Evolutionary conservation across 1,140 invertebrate species (phyloP).

Genomic region (Solenopsis invicta): DNA sequence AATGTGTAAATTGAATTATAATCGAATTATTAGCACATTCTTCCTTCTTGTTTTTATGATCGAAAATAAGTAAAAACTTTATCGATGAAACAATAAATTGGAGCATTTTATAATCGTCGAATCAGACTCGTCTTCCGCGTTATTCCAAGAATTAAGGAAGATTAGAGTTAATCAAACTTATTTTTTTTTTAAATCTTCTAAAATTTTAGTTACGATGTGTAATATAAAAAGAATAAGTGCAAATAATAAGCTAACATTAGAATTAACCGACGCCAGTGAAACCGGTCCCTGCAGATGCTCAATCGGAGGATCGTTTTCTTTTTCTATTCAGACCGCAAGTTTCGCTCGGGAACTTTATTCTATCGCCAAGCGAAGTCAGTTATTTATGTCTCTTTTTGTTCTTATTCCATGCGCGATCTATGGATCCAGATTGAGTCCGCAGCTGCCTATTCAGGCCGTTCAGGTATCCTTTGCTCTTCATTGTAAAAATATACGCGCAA

Average conservation of each 20-base stretch:
- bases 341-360: neutral
- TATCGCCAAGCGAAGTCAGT: neutral
- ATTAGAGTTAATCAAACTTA: neutral
- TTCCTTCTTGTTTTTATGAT: neutral
- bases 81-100: neutral
- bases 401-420: neutral
- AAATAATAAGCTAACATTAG: slow-evolving; percentile 17
- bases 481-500: slow-evolving; percentile 33
- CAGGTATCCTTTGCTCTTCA: neutral
- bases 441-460: slow-evolving; percentile 26
- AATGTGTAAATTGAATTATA: neutral
- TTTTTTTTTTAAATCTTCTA: neutral
- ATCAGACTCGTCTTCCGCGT: neutral
- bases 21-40: neutral
- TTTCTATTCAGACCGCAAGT: neutral
- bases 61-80: neutral
- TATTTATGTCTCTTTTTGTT: slow-evolving; percentile 29
- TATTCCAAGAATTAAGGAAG: neutral
- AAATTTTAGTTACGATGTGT: neutral
- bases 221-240: neutral
- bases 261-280: neutral
- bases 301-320: neutral
- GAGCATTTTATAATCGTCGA: neutral
- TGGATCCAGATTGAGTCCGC: neutral
- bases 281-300: neutral